These are phyloP conservation scores for Anastrepha ludens DNA, from an alignment of 1,140 invertebrate genomes.

Conservation along the genomic window DNA sequence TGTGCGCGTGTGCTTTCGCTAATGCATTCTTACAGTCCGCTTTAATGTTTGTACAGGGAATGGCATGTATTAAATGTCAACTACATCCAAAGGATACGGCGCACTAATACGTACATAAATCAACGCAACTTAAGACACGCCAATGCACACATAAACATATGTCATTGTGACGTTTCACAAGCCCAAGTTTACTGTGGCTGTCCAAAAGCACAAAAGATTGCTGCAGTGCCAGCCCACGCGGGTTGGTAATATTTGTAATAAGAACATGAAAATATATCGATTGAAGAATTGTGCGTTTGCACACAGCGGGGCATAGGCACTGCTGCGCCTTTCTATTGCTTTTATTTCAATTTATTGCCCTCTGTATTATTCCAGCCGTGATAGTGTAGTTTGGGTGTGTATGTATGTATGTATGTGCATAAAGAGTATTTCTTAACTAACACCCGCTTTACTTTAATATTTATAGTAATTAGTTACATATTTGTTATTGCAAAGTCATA, in stretches of 20 bases:
- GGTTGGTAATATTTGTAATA: background rate
- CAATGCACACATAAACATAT: background rate
- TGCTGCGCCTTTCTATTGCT: background rate
- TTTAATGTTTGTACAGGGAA: background rate
- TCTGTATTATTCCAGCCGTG: background rate
- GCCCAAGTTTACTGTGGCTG: background rate
- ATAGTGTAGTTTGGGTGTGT: background rate
- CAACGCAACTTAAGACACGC: background rate
- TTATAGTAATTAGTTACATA: background rate
- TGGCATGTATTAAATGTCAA: constrained; percentile 38
- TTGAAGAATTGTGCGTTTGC: background rate
- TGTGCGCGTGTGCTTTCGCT: background rate
- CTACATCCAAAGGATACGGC: background rate
- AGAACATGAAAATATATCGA: constrained; percentile 33
- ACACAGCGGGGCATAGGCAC: background rate
- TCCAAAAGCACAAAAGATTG: background rate
- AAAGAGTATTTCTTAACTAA: background rate
- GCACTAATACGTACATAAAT: constrained; percentile 38
- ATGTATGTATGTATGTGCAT: background rate
- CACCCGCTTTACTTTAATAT: background rate
- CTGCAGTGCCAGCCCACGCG: background rate
- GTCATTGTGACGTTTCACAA: background rate
- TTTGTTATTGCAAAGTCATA: constrained; percentile 21
- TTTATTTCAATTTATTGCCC: constrained; percentile 32
- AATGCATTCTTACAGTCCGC: background rate